Evolutionary conservation across 2,797 vertebrate species (phyloP), one percentile per base, ranked within the genome.

Genomic region (Acrossocheilus fasciatus): DNA sequence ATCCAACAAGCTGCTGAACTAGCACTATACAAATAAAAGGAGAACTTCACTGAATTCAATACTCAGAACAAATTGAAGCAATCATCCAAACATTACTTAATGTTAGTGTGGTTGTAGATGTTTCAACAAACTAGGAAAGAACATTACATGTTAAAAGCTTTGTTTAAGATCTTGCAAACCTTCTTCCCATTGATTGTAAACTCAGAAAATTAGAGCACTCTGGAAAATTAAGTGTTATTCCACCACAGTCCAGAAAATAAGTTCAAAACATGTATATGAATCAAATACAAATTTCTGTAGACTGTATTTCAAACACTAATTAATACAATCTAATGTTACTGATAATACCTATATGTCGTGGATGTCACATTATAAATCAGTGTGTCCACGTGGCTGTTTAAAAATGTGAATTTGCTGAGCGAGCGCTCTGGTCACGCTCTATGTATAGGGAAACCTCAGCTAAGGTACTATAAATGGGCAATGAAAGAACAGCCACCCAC

Each of bases 391-490:
- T 17, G 90, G 90, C 93, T 91, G 90, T 79, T 82, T 88, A 34
- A 1, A 89, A 93, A 92, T 75, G 72, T 87, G 91, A 92, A 96
- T 93, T 73, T 91, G 94, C 95, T 96, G 95, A 96, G 85, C 90
- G 74, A 92, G 94, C 93, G 91, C 88, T 91, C 89, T 92, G 91
- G 91, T 92, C 89, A 92, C 89, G 77, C 93, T 91, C 95, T 95
- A 94, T 93, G 76, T 95, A 93, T 84, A 89, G 94, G 91, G 93
- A 88, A 86, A 34, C 4, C 43, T 90, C 34, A 91, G 92, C 90
- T 87, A 90, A 92, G 89, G 72, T 75, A 90, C 96, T 96, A 95
- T 95, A 96, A 96, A 94, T 93, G 91, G 93, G 91, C 84, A 90
- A 90, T 23, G 83, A 72, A 86, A 91, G 90, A 84, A 43, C 39